These are phyloP conservation scores for Chrysolina haemoptera DNA, from an alignment of 2,888 invertebrate genomes.

Conservation along the genomic window DNA sequence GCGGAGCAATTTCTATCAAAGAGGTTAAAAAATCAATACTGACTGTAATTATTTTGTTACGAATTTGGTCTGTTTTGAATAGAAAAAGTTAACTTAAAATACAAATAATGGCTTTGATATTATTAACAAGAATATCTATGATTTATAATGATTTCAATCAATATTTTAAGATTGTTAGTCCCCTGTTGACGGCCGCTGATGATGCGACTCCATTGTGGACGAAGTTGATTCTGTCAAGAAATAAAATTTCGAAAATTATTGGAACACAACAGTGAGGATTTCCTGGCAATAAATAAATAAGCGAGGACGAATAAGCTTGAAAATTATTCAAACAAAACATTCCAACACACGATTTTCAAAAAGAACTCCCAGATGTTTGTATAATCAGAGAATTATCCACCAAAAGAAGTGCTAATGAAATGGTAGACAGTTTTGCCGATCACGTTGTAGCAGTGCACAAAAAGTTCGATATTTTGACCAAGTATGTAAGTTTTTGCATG, in stretches of 20 bases:
- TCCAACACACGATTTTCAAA: conserved; percentile 71
- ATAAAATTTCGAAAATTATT: conserved; percentile 1
- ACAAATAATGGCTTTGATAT: background rate
- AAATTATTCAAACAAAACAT: conserved; percentile 79
- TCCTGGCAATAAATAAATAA: background rate
- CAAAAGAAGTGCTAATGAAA: conserved; percentile 56
- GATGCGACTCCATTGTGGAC: conserved; percentile 21
- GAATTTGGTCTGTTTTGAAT: background rate
- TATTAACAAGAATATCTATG: background rate
- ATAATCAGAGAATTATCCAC: conserved; percentile 77
- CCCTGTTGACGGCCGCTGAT: conserved; percentile 3
- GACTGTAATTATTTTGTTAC: background rate
- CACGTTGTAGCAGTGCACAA: conserved; percentile 62
- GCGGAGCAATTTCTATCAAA: background rate
- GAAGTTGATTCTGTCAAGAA: background rate
- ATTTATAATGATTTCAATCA: background rate
- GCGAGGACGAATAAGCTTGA: conserved; percentile 65
- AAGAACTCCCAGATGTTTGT: conserved; percentile 78
- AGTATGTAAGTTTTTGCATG: conserved; percentile 84
- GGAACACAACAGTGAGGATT: conserved; percentile 5
- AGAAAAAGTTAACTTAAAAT: background rate
- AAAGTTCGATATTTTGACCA: conserved; percentile 77
- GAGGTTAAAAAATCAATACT: conserved; percentile 2
- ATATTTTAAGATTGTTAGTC: background rate
- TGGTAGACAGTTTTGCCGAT: conserved; percentile 59